Base-by-base conservation (phyloP, 2,888 invertebrate genomes). In the Leptura quadrifasciata region DNA sequence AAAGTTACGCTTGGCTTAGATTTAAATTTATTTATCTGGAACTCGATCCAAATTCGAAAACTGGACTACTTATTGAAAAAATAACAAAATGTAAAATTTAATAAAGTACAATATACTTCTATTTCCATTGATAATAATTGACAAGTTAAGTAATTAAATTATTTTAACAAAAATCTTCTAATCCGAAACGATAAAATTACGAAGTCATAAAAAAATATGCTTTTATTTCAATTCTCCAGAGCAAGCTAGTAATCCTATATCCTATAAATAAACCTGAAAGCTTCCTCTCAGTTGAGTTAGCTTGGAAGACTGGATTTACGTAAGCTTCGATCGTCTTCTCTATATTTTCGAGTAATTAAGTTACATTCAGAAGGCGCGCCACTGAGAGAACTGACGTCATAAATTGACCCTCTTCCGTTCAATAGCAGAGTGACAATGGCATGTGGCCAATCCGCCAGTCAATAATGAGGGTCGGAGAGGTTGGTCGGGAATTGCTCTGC, bases 371-470 rank as follows among this genome's bases (percentile, higher is more conserved):
- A 18, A 15, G 31, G 72, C 63, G 71, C 76, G 76, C 73, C 73
- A 73, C 77, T 75, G 70, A 55, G 75, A 61, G 52, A 20, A 17
- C 54, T 78, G 78, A 78, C 78, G 75, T 78, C 76, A 76, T 57
- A 78, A 76, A 78, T 78, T 78, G 78, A 78, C 76, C 78, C 78
- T 74, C 76, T 78, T 78, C 72, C 71, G 67, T 76, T 76, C 74
- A 71, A 75, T 70, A 71, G 74, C 52, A 73, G 65, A 52, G 52
- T 73, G 64, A 70, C 75, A 72, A 75, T 77, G 77, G 77, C 74
- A 75, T 58, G 74, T 68, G 74, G 74, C 77, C 70, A 76, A 74
- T 69, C 31, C 68, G 1, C 55, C 27, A 65, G 57, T 27, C 68
- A 35, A 68, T 68, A 68, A 68, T 52, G 55, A 54, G 68, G 55